phyloP scores from a whole-genome alignment of 2,888 invertebrate genomes.

The Euproctis similis region DNA sequence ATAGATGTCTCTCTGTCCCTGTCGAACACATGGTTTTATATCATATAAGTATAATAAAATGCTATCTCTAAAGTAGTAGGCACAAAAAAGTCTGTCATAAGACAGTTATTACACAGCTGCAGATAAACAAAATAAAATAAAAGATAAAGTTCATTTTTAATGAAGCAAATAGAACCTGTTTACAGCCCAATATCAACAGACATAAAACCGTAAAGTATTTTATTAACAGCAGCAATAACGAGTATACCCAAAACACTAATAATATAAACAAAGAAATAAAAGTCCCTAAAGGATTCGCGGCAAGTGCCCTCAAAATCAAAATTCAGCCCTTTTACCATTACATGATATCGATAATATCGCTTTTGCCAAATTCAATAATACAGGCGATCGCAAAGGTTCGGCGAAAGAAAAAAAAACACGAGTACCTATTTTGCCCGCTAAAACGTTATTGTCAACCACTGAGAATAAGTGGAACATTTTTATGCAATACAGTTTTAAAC shows the following conservation, averaged over 20 bases:
- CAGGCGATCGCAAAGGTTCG: slow-evolving; percentile 33
- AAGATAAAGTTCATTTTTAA: slow-evolving; percentile 10
- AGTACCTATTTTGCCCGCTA: slow-evolving; percentile 24
- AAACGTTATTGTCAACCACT: slow-evolving; percentile 26
- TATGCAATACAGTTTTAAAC: no score
- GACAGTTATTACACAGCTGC: no score
- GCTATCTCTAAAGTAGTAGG: no score
- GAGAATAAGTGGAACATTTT: slow-evolving; percentile 25
- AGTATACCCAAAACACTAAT: slow-evolving; percentile 26
- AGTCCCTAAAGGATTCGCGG: slow-evolving; percentile 32
- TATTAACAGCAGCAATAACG: slow-evolving; percentile 19
- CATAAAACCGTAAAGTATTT: slow-evolving; percentile 13
- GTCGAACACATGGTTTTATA: no score
- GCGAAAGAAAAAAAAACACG: slow-evolving; percentile 24
- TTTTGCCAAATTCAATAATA: no score
- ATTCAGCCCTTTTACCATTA: slow-evolving; percentile 38
- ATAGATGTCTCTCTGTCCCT: no score
- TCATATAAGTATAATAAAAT: no score
- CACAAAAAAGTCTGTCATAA: no score
- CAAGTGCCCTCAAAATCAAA: slow-evolving; percentile 37
- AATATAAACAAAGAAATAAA: slow-evolving; percentile 41
- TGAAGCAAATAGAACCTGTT: slow-evolving; percentile 11
- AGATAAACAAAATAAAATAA: neutral
- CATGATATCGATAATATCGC: slow-evolving; percentile 36
- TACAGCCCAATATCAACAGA: slow-evolving; percentile 11